These are phyloP conservation scores for Phymastichus coffea DNA, from an alignment of 1,140 invertebrate species.

Conservation along the genomic window DNA sequence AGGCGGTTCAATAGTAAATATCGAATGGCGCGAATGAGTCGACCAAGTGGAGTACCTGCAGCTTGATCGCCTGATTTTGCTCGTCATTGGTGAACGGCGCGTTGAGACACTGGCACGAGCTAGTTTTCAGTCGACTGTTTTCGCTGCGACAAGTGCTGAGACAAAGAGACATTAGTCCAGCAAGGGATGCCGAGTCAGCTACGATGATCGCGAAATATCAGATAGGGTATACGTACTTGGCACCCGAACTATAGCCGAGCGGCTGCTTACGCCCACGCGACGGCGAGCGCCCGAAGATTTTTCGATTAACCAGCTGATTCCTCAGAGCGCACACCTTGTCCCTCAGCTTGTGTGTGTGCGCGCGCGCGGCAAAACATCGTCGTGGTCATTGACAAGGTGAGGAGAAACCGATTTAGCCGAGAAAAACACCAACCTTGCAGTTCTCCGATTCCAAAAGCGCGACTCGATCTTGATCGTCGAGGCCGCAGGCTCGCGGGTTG, in stretches of 20 bases:
- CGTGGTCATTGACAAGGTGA: neutral
- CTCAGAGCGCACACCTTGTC: slow-evolving; percentile 46
- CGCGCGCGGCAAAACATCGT: too few species aligned
- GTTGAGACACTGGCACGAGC: slow-evolving; percentile 37
- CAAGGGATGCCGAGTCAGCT: neutral
- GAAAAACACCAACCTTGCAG: slow-evolving; percentile 37
- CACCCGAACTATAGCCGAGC: slow-evolving; percentile 39
- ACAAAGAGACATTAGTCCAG: slow-evolving; percentile 21
- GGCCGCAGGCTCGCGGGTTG: slow-evolving; percentile 39
- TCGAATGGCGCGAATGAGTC: too few species aligned
- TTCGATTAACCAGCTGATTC: slow-evolving; percentile 49
- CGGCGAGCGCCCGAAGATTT: slow-evolving; percentile 41
- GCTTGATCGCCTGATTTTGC: slow-evolving; percentile 37
- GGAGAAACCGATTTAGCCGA: neutral
- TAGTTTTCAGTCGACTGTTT: slow-evolving; percentile 40
- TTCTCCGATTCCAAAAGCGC: slow-evolving; percentile 46
- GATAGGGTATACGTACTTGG: too few species aligned
- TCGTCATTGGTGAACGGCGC: slow-evolving; percentile 22
- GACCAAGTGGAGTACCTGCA: slow-evolving; percentile 40
- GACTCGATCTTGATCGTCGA: slow-evolving; percentile 43
- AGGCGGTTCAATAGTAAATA: too few species aligned
- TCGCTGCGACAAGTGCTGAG: slow-evolving; percentile 51
- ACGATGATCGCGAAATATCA: too few species aligned
- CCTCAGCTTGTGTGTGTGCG: slow-evolving; percentile 51
- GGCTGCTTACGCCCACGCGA: slow-evolving; percentile 34